Base-by-base conservation (phyloP, 2,888 invertebrate species). In the Thera britannica region DNA sequence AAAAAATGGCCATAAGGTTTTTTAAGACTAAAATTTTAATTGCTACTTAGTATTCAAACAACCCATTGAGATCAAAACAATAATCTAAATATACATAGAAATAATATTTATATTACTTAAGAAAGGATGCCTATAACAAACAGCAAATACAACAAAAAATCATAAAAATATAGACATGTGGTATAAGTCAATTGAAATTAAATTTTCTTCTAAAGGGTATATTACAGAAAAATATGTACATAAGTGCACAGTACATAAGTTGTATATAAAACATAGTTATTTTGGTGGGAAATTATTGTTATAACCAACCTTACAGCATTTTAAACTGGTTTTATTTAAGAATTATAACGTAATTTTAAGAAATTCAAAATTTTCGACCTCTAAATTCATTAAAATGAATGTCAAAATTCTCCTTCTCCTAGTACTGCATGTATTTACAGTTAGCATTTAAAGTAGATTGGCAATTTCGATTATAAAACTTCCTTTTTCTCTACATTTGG, bases 1-100 rank as follows among this genome's bases (percentile, higher is more conserved):
- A 11, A 61, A 66, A 63, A 62, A 73, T 71, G 75, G 73, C 75
- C 66, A 75, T 73, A 75, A 72, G 73, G 56, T 69, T 68, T 23
- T 49, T 59, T 68, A 59, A 66, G 56, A 70, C 54, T 65, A 54
- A 69, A 65, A 51, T 44, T 44, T 62, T 64, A 58, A 70, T 66
- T 63, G 49, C 63, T 65, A 55, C 9, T 23, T 59, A 36, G 36
- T 44, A 68, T 44, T 9, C 51, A 41, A 68, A 68, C 65, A 65
- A 69, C 59, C 62, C 56, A 57, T 62, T 69, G 69, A 69, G 65
- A 69, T 69, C 69, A 69, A 46, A 52, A 34, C 44, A 34, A 52
- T 52, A 52, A 9, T 52, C 34, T 52, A 52, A 34, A 46, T 46
- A 46, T 46, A 44, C 7, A 44, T 6, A 12, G 12, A 51, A 23